A percentile compares a stretch with the other conserved stretches of the same genome.
phyloP scores from a whole-genome alignment of 2,113 vertebrate genomes.

The Heterochromis multidens region DNA sequence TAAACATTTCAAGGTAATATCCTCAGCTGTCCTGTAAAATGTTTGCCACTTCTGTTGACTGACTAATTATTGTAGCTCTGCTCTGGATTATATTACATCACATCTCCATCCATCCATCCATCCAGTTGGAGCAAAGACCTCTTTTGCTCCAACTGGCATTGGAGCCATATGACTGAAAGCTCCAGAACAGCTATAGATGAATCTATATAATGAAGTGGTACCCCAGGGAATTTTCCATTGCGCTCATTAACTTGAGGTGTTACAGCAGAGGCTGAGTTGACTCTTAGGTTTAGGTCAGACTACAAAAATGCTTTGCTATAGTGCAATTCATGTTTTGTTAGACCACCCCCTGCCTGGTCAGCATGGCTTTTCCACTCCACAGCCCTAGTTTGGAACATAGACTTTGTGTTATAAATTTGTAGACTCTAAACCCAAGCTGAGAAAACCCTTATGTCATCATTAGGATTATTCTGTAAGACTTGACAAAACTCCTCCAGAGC shows the following conservation, averaged over 20 bases:
- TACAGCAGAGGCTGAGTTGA: background rate
- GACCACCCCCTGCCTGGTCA: slow-evolving; percentile 9
- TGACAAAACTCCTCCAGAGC: background rate
- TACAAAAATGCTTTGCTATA: background rate
- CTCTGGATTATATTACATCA: background rate
- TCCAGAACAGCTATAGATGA: background rate
- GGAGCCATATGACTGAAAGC: background rate
- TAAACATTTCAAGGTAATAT: background rate
- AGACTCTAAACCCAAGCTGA: background rate
- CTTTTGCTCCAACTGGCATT: no score
- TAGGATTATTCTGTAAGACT: slow-evolving; percentile 1
- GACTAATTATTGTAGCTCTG: background rate
- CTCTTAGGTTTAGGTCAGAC: background rate
- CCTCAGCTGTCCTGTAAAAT: background rate
- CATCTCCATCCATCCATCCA: background rate
- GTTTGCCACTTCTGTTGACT: background rate
- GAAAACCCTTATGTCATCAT: slow-evolving; percentile 10
- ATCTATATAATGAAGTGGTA: background rate
- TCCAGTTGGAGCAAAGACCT: no score
- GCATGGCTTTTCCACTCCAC: background rate
- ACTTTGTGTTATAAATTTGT: background rate
- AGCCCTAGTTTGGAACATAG: background rate
- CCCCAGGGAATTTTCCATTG: background rate
- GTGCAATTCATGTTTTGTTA: slow-evolving; percentile 1
- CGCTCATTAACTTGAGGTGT: background rate